Base-by-base conservation (phyloP, 2,888 invertebrate genomes). In the Mechanitis mazaeus region DNA sequence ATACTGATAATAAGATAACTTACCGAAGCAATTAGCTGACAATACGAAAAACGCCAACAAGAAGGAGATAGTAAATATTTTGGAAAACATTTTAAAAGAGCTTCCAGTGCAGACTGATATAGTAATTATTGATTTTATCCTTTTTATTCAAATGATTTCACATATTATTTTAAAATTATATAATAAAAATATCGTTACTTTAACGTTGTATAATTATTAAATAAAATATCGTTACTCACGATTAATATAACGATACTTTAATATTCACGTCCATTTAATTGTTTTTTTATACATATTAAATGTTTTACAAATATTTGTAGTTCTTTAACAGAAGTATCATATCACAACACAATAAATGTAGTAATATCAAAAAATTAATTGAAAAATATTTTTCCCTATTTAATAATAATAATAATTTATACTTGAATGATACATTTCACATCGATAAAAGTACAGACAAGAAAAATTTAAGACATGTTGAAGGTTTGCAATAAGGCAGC, bases 161-260 rank as follows among this genome's bases (percentile, higher is more conserved):
- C 9, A 50, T 31, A 9, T 50, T 11, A 31, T 9, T 7, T 31
- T 50, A 31, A 31, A 11, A 50, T 50, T 31, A 50, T 50, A 31
- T 50, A 50, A 50, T 50, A 6, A 50, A 50, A 31, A 50, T 7
- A 4, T 50, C 31, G 50, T 50, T 50, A 50, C 31, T 50, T 20
- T 20, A 20, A 20, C 20, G 20, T 9, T 7, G 31, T 50, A 31
- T 50, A 11, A 50, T 50, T 31, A 50, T 50, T 11, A 31, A 50
- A 50, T 50, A 6, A 50, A 50, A 31, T 7, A 4, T 50, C 31
- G 50, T 50, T 50, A 50, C 31, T 50, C 50, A 50, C 50, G 50
- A 9, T 50, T 9, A 12, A 31, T 3, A 50, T 7, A 11, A 50
- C 31, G 20, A 6, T 9, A 42, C 42, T 9, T 42, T 42, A 9